These are phyloP conservation scores for Saccopteryx bilineata DNA, from an alignment of 2,113 vertebrate species.

Conservation along the genomic window DNA sequence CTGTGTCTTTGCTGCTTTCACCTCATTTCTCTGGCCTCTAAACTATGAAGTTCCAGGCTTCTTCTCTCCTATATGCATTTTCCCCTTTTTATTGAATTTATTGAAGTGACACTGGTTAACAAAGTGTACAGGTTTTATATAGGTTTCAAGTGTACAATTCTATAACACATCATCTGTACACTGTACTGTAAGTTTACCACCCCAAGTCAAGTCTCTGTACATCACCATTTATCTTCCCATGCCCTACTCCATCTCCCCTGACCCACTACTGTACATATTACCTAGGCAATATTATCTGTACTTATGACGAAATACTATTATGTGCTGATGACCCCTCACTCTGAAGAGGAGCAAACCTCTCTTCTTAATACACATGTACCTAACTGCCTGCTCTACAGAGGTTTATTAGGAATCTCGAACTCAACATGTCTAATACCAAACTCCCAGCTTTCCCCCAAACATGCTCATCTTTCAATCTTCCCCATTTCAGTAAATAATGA, in stretches of 20 bases:
- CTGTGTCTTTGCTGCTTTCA: conserved; percentile 35
- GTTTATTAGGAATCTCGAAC: conserved; percentile 15
- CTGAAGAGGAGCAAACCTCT: not conserved
- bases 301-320: not conserved
- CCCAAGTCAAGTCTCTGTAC: too few species aligned
- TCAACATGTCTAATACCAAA: conserved; percentile 19
- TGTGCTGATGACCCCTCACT: not conserved
- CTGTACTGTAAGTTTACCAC: too few species aligned
- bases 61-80: not conserved
- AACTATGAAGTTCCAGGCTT: not conserved
- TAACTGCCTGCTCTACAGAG: not conserved
- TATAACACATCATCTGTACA: too few species aligned
- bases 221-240: too few species aligned
- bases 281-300: conserved; percentile 1
- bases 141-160: too few species aligned
- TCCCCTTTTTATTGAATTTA: too few species aligned
- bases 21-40: conserved; percentile 34
- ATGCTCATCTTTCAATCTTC: not conserved
- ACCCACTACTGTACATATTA: not conserved
- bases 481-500: conserved; percentile 41
- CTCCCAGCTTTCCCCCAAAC: not conserved
- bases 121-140: too few species aligned
- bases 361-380: not conserved
- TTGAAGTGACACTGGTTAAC: too few species aligned
- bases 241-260: too few species aligned